These are phyloP conservation scores for Nomada goodeniana DNA, from an alignment of 2,888 invertebrate species.

Conservation along the genomic window DNA sequence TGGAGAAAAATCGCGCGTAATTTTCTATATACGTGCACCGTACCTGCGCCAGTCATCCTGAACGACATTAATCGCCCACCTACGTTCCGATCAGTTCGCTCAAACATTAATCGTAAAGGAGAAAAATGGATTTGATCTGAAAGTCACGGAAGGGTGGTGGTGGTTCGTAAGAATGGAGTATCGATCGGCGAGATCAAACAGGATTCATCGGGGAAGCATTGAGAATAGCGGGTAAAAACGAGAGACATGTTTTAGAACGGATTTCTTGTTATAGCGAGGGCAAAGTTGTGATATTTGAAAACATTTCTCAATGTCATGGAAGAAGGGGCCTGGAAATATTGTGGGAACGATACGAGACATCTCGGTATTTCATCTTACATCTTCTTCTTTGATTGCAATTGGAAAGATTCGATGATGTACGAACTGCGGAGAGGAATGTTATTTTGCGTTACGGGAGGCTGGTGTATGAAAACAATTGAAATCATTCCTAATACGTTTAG, in stretches of 20 bases:
- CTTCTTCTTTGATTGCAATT: neutral
- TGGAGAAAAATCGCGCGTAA: neutral
- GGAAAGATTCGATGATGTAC: neutral
- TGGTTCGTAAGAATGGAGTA: neutral
- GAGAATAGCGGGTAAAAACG: neutral
- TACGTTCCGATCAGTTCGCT: conserved; percentile 14
- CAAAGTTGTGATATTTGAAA: conserved; percentile 3
- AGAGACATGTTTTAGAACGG: neutral
- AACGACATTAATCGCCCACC: conserved; percentile 50
- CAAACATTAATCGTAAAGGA: conserved; percentile 16
- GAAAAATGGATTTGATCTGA: conserved; percentile 14
- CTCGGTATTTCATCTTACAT: no score
- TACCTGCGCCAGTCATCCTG: conserved; percentile 29
- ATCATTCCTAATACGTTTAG: no score
- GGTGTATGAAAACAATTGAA: no score
- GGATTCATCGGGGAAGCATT: neutral
- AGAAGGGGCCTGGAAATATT: neutral
- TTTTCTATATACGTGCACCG: neutral
- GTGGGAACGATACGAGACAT: neutral
- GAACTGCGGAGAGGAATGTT: no score
- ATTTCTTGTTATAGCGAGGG: neutral
- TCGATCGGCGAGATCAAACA: conserved; percentile 10
- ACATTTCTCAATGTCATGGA: conserved; percentile 5
- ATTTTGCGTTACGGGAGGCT: no score
- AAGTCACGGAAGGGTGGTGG: neutral